Evolutionary conservation across 92 coral and sea anemone genomes (phyloP).

Genomic region (Desmophyllum pertusum): DNA sequence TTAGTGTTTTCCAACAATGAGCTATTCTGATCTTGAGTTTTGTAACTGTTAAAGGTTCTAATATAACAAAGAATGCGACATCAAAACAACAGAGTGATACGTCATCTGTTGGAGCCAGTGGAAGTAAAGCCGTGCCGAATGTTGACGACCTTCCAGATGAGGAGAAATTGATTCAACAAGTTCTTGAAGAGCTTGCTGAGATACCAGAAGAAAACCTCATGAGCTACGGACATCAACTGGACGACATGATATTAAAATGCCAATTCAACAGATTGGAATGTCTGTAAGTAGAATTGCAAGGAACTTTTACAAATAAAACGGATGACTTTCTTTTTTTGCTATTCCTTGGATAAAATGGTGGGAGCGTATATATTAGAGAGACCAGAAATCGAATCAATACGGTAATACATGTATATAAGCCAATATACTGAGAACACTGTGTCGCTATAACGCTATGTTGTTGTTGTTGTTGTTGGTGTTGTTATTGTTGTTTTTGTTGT

Average conservation of each 20-base stretch:
- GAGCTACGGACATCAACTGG: constrained; percentile 42
- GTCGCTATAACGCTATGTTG: background rate
- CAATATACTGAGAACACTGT: background rate
- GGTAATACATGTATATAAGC: too few species aligned
- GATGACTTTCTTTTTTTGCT: background rate
- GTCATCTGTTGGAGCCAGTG: background rate
- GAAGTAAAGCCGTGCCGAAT: background rate
- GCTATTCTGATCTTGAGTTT: too few species aligned
- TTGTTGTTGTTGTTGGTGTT: too few species aligned
- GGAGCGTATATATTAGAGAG: too few species aligned
- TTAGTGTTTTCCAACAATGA: background rate
- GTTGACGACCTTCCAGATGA: constrained; percentile 1
- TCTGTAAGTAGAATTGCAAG: constrained; percentile 20
- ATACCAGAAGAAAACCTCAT: constrained; percentile 11
- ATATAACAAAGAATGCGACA: background rate
- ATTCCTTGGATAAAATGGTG: too few species aligned
- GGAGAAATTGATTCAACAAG: background rate
- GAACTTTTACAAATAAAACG: background rate
- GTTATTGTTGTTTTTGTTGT: too few species aligned
- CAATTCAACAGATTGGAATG: constrained; percentile 27
- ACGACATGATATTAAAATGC: constrained; percentile 40
- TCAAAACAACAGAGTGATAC: background rate
- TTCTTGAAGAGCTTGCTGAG: background rate
- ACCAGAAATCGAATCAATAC: too few species aligned
- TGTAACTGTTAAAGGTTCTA: background rate